Percentiles rank a stretch among this genome's conserved stretches.
phyloP scores from a whole-genome alignment of 2,888 invertebrate genomes.

The Ectemnius continuus region DNA sequence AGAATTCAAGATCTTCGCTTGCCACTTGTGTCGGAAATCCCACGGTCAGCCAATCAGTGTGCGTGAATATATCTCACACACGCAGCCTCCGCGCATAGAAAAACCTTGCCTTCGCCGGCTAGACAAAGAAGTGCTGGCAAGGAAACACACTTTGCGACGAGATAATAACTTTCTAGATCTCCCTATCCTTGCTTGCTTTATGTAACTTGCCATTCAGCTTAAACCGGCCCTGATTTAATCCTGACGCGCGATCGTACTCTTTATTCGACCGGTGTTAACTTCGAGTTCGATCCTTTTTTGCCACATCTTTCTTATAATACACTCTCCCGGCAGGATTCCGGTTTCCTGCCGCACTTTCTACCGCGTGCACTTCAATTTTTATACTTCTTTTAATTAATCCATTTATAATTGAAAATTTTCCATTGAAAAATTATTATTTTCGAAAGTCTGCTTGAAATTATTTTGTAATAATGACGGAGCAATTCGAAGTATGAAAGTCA shows the following conservation, averaged over 20 bases:
- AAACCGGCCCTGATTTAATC: too few species aligned
- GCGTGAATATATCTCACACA: too few species aligned
- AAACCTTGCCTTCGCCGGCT: neutral
- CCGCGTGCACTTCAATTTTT: neutral
- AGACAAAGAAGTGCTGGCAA: slow-evolving; percentile 13
- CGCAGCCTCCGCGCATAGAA: slow-evolving; percentile 2
- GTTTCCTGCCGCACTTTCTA: too few species aligned
- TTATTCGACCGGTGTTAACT: too few species aligned
- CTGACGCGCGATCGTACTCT: too few species aligned
- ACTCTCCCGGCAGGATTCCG: too few species aligned
- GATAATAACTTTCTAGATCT: slow-evolving; percentile 11
- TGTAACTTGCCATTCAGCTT: neutral
- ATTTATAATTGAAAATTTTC: neutral
- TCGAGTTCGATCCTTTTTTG: too few species aligned
- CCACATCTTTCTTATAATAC: too few species aligned
- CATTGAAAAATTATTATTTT: neutral
- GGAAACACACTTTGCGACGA: slow-evolving; percentile 9
- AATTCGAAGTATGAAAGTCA: slow-evolving; percentile 29
- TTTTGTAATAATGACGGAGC: neutral
- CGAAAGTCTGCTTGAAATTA: too few species aligned
- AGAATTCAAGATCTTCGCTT: neutral
- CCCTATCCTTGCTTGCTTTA: neutral
- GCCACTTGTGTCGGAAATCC: slow-evolving; percentile 1
- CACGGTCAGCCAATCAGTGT: slow-evolving; percentile 1
- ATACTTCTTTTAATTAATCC: neutral